phyloP scores from a whole-genome alignment of 2,797 vertebrate species.

The Liasis olivaceus region DNA sequence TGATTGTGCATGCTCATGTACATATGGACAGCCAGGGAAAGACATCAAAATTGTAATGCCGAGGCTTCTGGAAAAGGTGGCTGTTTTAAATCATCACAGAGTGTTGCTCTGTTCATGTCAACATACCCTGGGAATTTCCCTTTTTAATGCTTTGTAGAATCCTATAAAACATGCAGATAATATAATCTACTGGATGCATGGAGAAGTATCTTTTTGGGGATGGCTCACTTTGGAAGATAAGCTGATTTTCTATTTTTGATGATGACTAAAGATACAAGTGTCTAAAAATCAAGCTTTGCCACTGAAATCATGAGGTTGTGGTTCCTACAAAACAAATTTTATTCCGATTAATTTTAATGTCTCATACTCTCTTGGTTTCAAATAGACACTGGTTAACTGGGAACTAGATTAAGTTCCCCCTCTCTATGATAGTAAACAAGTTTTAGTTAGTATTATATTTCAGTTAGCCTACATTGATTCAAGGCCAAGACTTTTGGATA shows the following conservation, averaged over 20 bases:
- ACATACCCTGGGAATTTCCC: not conserved
- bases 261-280: not conserved
- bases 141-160: not conserved
- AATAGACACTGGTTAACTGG: constrained; percentile 43
- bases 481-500: constrained; percentile 45
- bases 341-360: not conserved
- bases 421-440: constrained; percentile 3
- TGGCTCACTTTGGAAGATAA: not conserved
- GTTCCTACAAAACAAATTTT: not conserved
- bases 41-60: not conserved
- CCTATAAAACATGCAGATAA: not conserved
- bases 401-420: constrained; percentile 44
- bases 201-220: not conserved
- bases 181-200: not conserved
- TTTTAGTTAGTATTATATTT: constrained; percentile 38
- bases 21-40: not conserved
- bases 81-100: not conserved
- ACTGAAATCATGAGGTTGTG: not conserved
- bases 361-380: not conserved
- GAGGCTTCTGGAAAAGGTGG: not conserved
- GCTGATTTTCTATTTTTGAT: not conserved
- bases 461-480: not conserved
- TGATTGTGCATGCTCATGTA: not conserved
- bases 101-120: not conserved
- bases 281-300: not conserved